Evolutionary conservation across 2,888 invertebrate species (phyloP).

Genomic region (Ligdia adustata): DNA sequence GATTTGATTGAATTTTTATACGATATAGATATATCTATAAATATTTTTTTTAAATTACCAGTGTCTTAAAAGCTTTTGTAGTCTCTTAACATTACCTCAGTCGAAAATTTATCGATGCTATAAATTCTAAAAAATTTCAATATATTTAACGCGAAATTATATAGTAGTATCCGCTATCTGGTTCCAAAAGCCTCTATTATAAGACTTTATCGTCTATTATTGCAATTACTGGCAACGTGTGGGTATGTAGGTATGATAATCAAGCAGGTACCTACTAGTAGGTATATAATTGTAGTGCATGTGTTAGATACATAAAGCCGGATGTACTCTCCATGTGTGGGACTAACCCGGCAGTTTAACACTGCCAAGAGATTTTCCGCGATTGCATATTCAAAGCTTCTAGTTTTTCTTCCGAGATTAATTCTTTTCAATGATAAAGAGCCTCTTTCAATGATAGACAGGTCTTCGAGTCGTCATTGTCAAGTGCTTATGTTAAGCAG

Average conservation of each 20-base stretch:
- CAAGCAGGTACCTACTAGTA: conserved; percentile 6
- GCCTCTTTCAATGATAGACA: conserved; percentile 11
- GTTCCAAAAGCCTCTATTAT: conserved; percentile 22
- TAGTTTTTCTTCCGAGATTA: conserved; percentile 32
- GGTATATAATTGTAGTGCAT: no score
- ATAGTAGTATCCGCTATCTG: conserved; percentile 10
- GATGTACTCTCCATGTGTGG: conserved; percentile 37
- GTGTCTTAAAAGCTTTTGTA: no score
- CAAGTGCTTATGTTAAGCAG: background rate
- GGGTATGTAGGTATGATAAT: conserved; percentile 27
- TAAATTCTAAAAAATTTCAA: conserved; percentile 2
- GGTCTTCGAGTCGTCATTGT: background rate
- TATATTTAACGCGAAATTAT: conserved; percentile 1
- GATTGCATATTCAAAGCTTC: conserved; percentile 40
- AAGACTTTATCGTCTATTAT: conserved; percentile 29
- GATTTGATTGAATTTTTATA: no score
- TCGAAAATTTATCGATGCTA: background rate
- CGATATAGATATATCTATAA: no score
- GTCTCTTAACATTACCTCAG: background rate
- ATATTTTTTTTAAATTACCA: no score
- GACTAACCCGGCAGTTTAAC: conserved; percentile 35
- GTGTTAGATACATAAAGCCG: conserved; percentile 30
- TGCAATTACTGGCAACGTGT: conserved; percentile 25
- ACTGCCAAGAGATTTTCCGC: conserved; percentile 51
- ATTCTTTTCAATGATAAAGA: conserved; percentile 17